A percentile compares a stretch with the other conserved stretches of the same genome.
These are phyloP conservation scores for Eupithecia inturbata DNA, from an alignment of 2,888 invertebrate species.

Conservation along the genomic window DNA sequence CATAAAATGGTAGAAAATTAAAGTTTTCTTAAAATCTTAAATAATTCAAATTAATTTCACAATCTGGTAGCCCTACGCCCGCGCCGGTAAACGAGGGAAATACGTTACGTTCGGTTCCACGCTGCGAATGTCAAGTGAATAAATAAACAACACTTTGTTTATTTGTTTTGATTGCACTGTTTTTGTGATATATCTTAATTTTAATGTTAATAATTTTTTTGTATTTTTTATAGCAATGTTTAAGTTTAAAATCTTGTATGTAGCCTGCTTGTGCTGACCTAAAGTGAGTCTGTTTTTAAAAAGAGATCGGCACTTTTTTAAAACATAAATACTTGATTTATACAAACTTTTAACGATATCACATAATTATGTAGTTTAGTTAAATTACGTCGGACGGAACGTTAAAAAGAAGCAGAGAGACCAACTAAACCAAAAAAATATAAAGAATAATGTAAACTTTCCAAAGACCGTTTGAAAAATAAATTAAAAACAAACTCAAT, in stretches of 20 bases:
- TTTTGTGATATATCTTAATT: conserved; percentile 51
- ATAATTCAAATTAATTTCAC: background rate
- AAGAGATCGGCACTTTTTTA: too few species aligned
- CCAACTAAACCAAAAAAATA: background rate
- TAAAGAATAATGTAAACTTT: conserved; percentile 24
- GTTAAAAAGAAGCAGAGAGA: background rate
- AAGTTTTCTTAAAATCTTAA: background rate
- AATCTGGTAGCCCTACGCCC: conserved; percentile 1
- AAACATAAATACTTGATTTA: background rate
- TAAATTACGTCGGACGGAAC: background rate
- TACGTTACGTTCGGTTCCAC: conserved; percentile 72
- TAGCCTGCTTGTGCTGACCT: background rate
- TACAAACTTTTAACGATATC: background rate
- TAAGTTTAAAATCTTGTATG: background rate
- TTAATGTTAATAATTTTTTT: conserved; percentile 1
- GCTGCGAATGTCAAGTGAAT: conserved; percentile 65
- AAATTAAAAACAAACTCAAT: conserved; percentile 49
- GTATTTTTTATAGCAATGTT: background rate
- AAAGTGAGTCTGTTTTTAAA: background rate
- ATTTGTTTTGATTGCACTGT: conserved; percentile 63
- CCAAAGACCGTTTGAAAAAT: conserved; percentile 16
- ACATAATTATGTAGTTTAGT: background rate
- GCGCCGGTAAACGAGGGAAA: conserved; percentile 65
- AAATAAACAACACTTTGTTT: conserved; percentile 49
- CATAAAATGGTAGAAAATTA: too few species aligned